Conservation (phyloP, 2,113 vertebrate genomes). For the Lophochroa leadbeateri region DNA sequence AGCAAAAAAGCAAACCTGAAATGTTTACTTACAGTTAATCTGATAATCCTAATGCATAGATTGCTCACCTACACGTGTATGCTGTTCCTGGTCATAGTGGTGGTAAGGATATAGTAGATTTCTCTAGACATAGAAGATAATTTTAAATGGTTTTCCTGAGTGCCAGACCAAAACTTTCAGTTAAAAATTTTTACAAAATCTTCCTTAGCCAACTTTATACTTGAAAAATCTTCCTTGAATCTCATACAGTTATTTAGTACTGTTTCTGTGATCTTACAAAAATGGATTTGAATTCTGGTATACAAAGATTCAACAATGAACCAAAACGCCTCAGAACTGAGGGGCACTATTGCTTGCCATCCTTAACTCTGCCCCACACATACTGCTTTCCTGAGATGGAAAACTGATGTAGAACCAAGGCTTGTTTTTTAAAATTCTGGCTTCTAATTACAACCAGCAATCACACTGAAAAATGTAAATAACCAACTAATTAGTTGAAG, state of each 20-base stretch:
- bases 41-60: neutral
- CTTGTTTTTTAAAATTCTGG: neutral
- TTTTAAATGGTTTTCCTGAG: neutral
- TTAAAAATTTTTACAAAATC: neutral
- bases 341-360: neutral
- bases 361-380: neutral
- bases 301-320: neutral
- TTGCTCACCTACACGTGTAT: fast-evolving
- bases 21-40: neutral
- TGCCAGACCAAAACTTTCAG: neutral
- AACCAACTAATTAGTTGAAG: neutral
- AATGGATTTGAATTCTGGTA: neutral
- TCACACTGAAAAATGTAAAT: neutral
- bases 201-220: neutral
- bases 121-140: neutral
- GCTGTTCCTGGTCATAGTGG: neutral
- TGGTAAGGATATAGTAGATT: neutral
- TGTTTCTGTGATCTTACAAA: neutral
- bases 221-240: neutral
- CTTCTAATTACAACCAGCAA: neutral
- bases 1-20: neutral
- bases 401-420: neutral
- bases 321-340: neutral
- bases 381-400: neutral
- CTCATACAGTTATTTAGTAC: neutral